phyloP scores from a whole-genome alignment of 2,888 invertebrate genomes.

The Drosophila peninsularis region DNA sequence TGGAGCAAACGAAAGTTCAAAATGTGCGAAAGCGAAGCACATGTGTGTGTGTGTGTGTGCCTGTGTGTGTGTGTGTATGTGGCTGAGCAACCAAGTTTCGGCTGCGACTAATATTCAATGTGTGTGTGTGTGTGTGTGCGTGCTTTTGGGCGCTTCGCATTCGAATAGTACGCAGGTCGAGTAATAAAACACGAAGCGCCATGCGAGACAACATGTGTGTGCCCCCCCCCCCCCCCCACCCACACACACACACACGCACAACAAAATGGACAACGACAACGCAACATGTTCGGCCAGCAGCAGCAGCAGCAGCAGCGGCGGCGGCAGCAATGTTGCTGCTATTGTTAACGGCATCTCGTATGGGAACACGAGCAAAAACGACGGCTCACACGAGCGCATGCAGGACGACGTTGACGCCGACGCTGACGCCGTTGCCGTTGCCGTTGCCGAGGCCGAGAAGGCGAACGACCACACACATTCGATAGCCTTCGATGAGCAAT shows the following conservation, averaged over 20 bases:
- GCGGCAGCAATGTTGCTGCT: conserved; percentile 56
- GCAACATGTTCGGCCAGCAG: conserved; percentile 78
- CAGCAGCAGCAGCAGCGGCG: conserved; percentile 48
- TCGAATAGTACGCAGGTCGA: conserved; percentile 77
- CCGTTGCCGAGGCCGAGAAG: conserved; percentile 28
- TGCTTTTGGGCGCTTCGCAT: conserved; percentile 56
- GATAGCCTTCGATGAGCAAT: conserved; percentile 82
- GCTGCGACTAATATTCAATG: conserved; percentile 56
- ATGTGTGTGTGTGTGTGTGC: conserved; percentile 19
- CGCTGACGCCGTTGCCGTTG: conserved; percentile 12
- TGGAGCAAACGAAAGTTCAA: conserved; percentile 78
- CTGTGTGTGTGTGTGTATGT: conserved; percentile 10
- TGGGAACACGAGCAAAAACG: conserved; percentile 28
- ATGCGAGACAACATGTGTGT: conserved; percentile 70
- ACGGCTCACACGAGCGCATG: conserved; percentile 7
- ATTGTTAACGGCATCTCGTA: conserved; percentile 57
- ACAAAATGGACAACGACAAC: conserved; percentile 67
- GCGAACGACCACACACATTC: conserved; percentile 68
- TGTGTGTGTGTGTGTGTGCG: conserved; percentile 40
- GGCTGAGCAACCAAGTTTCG: conserved; percentile 46
- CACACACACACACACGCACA: conserved; percentile 40
- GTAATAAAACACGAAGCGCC: conserved; percentile 78
- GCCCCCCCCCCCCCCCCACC: conserved; percentile 32
- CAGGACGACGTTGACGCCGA: conserved; percentile 16
- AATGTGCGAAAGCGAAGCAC: conserved; percentile 71